Evolutionary conservation across 2,113 vertebrate genomes (phyloP).

Genomic region (Ivindomyrus marchei): DNA sequence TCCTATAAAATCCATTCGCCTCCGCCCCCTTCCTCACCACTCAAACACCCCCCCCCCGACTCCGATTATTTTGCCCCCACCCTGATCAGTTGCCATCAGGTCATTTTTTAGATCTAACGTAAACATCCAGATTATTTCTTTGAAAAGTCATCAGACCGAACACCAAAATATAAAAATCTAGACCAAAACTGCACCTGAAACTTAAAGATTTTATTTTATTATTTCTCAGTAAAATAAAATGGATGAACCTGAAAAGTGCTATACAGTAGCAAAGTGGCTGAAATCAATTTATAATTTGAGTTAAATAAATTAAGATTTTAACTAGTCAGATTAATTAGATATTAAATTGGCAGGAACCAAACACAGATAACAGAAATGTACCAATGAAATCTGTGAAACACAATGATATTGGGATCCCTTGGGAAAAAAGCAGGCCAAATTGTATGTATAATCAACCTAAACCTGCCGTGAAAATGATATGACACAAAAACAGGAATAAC

Average conservation of each 20-base stretch:
- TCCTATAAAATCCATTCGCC: constrained; percentile 37
- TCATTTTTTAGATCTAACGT: background rate
- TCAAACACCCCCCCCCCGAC: background rate
- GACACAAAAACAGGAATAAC: background rate
- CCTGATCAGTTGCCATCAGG: background rate
- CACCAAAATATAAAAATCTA: background rate
- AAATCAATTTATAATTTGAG: background rate
- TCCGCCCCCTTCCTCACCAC: constrained; percentile 12
- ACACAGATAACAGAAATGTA: background rate
- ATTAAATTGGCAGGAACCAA: background rate
- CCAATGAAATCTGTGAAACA: background rate
- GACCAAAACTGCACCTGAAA: background rate
- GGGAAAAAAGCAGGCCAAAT: background rate
- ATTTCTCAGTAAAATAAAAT: background rate
- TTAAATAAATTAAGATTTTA: background rate
- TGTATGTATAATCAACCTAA: background rate
- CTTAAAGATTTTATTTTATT: background rate
- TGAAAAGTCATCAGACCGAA: background rate
- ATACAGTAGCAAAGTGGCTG: background rate
- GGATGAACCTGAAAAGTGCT: background rate
- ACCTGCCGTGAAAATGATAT: background rate
- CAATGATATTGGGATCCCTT: background rate
- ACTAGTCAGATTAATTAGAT: background rate
- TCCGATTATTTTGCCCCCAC: background rate
- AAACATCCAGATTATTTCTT: background rate